Evolutionary conservation across 2,113 vertebrate genomes (phyloP).

Genomic region (Ameiurus melas): DNA sequence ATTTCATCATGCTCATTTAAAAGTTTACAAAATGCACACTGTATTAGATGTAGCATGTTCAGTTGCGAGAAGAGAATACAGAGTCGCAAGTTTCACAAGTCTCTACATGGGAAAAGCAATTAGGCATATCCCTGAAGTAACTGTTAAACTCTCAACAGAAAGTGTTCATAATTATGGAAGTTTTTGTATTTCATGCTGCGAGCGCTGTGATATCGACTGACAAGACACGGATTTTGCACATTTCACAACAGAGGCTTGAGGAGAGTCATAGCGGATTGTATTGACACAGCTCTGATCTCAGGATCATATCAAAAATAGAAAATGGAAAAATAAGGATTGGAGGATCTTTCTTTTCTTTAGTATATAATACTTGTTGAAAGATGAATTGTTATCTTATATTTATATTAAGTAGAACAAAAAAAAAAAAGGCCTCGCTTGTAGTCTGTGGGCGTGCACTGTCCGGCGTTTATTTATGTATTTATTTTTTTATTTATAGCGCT

Average conservation of each 20-base stretch:
- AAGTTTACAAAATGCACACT: not conserved
- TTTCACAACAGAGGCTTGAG: not conserved
- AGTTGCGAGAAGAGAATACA: not conserved
- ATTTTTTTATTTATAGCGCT: too few relatives aligned
- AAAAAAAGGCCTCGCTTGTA: too few relatives aligned
- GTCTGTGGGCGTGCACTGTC: too few relatives aligned
- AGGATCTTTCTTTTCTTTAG: not conserved
- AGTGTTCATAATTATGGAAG: not conserved
- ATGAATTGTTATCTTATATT: not conserved
- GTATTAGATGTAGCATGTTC: not conserved
- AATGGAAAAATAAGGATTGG: not conserved
- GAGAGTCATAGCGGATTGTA: not conserved
- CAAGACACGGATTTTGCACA: not conserved
- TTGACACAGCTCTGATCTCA: not conserved
- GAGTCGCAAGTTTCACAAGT: not conserved
- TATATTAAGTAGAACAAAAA: not conserved
- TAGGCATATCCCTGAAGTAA: not conserved
- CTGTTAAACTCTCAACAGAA: conserved; percentile 19
- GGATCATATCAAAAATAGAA: not conserved
- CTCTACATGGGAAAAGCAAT: not conserved
- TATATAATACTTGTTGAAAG: not conserved
- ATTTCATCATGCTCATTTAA: not conserved
- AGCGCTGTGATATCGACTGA: not conserved
- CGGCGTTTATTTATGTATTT: too few relatives aligned
- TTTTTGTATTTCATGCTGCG: not conserved